Base-by-base conservation (phyloP, 2,113 vertebrate species). In the Myotis brandtii region DNA sequence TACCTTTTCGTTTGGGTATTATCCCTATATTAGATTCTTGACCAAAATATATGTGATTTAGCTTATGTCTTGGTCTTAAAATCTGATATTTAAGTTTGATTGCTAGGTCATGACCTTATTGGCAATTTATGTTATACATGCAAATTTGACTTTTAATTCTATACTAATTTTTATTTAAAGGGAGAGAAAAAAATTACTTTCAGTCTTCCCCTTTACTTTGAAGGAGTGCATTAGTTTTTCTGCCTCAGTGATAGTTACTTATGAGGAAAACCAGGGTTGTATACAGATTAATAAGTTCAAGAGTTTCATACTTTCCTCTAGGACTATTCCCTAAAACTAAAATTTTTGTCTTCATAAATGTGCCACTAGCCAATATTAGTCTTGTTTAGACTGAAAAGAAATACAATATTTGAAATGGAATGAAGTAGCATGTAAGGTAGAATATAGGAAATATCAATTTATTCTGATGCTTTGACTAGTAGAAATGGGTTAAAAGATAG, bases 1-100 rank as follows among this genome's bases (percentile, higher is more conserved):
- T 93, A 27, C 52, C 66, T 93, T 73, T 86, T 93, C 59, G 69
- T 84, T 84, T 92, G 56, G 46, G 4, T 70, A 64, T 64, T 95
- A 52, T 1, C 12, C 52, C 23, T 17, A 1, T 52, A 25, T 90
- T 91, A 54, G 18, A 90, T 85, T 76, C 14, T 87, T 89, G 23
- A 40, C 81, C n/a, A 76, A 91, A 56, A 62, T 46, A 30, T 37
- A 1, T 84, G 0, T 86, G 2, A 21, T 46, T 90, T 70, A 72
- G 27, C 37, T 54, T 83, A 1, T 85, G 83, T 80, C 9, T 37
- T 89, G 20, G 12, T 54, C 52, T 89, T 86, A 91, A 77, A 69
- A 50, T 88, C 25, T 66, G 5, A 40, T 34, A 18, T 76, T 79
- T 91, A 66, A 50, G 25, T 82, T 75, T 91, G 30, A 73, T 72